These are phyloP conservation scores for Homarus gammarus DNA, from an alignment of 2,888 invertebrate species.

Conservation along the genomic window DNA sequence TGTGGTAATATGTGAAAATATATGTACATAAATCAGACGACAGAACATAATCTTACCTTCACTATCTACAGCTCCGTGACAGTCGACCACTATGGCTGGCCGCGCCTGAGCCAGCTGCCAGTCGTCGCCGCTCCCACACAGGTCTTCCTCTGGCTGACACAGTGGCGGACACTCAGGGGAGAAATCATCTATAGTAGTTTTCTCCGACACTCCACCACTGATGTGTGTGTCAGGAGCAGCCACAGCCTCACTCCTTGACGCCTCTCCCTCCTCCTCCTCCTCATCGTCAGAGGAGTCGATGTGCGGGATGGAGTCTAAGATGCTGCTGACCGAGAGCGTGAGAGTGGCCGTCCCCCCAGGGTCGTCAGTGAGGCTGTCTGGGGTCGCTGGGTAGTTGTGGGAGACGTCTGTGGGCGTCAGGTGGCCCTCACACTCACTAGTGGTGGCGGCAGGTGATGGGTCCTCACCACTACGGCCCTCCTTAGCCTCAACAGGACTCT, in stretches of 20 bases:
- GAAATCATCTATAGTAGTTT: background rate
- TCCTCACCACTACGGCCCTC: background rate
- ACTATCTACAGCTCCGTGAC: background rate
- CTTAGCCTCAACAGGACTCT: background rate
- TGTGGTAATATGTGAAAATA: background rate
- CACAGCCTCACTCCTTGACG: background rate
- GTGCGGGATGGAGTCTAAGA: conserved; percentile 59
- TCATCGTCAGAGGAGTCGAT: conserved; percentile 60
- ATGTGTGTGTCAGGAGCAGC: background rate
- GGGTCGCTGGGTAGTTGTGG: background rate
- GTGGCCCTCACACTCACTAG: conserved; percentile 11
- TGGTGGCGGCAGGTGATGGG: background rate
- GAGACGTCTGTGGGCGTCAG: conserved; percentile 3
- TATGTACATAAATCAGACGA: no score
- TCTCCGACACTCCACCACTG: background rate
- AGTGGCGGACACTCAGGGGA: conserved; percentile 45
- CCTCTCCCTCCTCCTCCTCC: conserved; percentile 22
- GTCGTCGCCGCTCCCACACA: conserved; percentile 8
- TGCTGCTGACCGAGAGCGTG: conserved; percentile 27
- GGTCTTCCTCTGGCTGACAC: conserved; percentile 57
- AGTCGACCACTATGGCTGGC: background rate
- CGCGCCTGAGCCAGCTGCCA: conserved; percentile 5
- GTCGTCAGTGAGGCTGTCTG: background rate
- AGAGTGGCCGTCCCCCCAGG: conserved; percentile 16
- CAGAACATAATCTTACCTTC: conserved; percentile 25